A percentile compares a stretch with the other conserved stretches of the same genome.
These are phyloP conservation scores for Jaculus jaculus DNA, from an alignment of 2,113 vertebrate genomes.

Conservation along the genomic window DNA sequence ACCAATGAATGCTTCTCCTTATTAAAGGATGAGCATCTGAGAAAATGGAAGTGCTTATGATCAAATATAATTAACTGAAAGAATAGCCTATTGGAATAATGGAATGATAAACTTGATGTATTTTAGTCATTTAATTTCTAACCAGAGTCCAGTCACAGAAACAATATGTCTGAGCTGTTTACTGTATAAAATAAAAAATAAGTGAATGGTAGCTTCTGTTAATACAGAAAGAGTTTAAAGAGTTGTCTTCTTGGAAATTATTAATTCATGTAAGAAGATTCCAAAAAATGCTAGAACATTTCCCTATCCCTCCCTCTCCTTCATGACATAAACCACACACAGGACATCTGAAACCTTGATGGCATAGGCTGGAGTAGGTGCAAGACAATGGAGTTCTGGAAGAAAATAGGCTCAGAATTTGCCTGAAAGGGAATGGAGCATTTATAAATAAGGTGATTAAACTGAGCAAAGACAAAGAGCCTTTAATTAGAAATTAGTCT, in stretches of 20 bases:
- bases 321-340: background rate
- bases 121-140: background rate
- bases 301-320: background rate
- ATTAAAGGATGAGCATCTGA: background rate
- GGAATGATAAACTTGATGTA: background rate
- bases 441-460: background rate
- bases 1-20: background rate
- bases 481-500: background rate
- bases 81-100: background rate
- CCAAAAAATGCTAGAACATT: background rate
- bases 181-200: background rate
- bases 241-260: background rate
- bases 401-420: background rate
- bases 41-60: background rate
- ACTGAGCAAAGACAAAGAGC: background rate
- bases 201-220: background rate
- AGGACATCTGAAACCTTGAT: background rate
- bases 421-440: background rate
- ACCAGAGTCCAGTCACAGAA: background rate
- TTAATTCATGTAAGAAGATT: background rate
- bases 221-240: background rate
- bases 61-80: background rate
- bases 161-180: background rate
- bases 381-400: background rate
- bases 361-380: background rate